Evolutionary conservation across 2,888 invertebrate species (phyloP).

Genomic region (Ypsolopha sequella): DNA sequence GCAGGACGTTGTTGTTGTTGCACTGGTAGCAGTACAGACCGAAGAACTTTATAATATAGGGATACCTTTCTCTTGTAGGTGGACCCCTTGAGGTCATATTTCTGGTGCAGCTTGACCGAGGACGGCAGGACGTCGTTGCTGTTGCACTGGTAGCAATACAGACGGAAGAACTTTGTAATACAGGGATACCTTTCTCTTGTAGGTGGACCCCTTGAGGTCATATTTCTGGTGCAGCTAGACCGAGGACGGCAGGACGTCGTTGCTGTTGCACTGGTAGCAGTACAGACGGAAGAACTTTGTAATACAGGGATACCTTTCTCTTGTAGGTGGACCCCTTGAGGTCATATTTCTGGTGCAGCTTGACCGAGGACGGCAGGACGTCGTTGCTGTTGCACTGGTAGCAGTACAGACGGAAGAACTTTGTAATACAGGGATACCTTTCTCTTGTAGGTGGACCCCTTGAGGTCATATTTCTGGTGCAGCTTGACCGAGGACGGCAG

Average conservation of each 20-base stretch:
- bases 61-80: slow-evolving; percentile 72
- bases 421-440: no score
- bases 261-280: slow-evolving; percentile 99
- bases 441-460: no score
- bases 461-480: no score
- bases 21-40: slow-evolving; percentile 99
- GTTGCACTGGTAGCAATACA: slow-evolving; percentile 86
- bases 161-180: no score
- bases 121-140: slow-evolving; percentile 99
- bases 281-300: slow-evolving; percentile 93
- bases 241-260: slow-evolving; percentile 96
- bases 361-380: slow-evolving; percentile 93
- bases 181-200: slow-evolving; percentile 86
- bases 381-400: slow-evolving; percentile 99
- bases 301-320: slow-evolving; percentile 80
- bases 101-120: slow-evolving; percentile 93
- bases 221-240: slow-evolving; percentile 97
- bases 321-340: slow-evolving; percentile 99
- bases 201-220: slow-evolving; percentile 99
- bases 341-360: slow-evolving; percentile 98
- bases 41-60: slow-evolving; percentile 80
- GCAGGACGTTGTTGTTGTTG: slow-evolving; percentile 98
- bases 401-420: slow-evolving; percentile 99
- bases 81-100: slow-evolving; percentile 99
- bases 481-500: no score